phyloP scores from a whole-genome alignment of 2,113 vertebrate species.

The Accipiter cooperii region DNA sequence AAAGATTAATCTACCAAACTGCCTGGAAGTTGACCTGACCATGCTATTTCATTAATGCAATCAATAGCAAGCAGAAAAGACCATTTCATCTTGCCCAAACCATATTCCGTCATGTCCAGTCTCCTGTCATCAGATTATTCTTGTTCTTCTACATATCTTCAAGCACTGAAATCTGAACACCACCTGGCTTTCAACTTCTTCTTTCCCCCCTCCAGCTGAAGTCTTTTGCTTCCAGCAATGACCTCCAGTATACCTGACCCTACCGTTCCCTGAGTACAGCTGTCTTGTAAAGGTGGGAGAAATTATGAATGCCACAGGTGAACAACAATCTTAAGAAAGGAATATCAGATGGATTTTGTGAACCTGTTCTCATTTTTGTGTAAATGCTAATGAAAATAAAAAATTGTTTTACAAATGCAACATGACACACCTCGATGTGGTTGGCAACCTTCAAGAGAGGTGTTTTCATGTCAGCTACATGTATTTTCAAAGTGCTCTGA shows the following conservation, averaged over 20 bases:
- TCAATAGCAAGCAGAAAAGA: constrained; percentile 56
- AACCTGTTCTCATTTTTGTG: background rate
- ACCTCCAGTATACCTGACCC: constrained; percentile 25
- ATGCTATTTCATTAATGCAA: constrained; percentile 26
- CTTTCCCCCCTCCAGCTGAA: constrained; percentile 31
- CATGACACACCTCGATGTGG: constrained; percentile 10
- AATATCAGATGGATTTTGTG: background rate
- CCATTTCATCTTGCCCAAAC: constrained; percentile 29
- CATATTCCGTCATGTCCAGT: constrained; percentile 2
- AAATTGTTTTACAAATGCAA: background rate
- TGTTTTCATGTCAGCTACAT: constrained; percentile 53
- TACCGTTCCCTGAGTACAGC: constrained; percentile 75
- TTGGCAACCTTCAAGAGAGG: constrained; percentile 49
- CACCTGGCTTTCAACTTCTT: constrained; percentile 48
- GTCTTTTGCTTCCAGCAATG: constrained; percentile 40
- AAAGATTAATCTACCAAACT: constrained; percentile 47
- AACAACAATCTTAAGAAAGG: constrained; percentile 1
- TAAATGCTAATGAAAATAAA: constrained; percentile 18
- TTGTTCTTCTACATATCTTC: background rate
- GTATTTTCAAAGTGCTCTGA: constrained; percentile 60
- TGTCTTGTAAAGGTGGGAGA: constrained; percentile 58
- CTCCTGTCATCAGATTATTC: background rate
- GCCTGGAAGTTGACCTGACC: constrained; percentile 45
- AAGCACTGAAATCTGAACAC: constrained; percentile 41
- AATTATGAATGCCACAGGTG: constrained; percentile 28